Evolutionary conservation across 2,888 invertebrate species (phyloP).

Genomic region (Tetramorium bicarinatum): DNA sequence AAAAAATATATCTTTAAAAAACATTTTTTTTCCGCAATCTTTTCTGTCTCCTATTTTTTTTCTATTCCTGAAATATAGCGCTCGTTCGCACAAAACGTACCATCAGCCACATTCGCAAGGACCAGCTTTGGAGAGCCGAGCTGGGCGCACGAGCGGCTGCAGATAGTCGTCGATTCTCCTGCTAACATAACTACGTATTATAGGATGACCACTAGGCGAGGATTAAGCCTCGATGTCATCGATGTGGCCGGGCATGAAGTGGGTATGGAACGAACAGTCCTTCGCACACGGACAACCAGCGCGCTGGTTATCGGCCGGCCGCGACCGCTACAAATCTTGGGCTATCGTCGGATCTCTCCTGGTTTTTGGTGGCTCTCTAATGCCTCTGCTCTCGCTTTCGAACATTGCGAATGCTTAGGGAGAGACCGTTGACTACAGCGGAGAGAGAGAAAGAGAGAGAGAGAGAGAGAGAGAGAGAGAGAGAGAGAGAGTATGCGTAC

Average conservation of each 20-base stretch:
- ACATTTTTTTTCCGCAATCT: not conserved
- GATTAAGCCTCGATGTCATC: constrained; percentile 77
- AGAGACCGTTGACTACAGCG: not conserved
- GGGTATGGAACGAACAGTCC: constrained; percentile 70
- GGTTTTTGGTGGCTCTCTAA: constrained; percentile 83
- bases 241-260: constrained; percentile 69
- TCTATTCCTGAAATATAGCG: not conserved
- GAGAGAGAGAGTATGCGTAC: not conserved
- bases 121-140: constrained; percentile 4
- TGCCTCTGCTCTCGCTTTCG: constrained; percentile 72
- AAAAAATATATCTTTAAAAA: not conserved
- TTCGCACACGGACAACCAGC: constrained; percentile 67
- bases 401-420: constrained; percentile 38
- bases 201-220: constrained; percentile 59
- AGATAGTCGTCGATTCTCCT: constrained; percentile 53
- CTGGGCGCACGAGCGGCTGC: constrained; percentile 39
- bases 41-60: not conserved
- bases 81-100: not conserved
- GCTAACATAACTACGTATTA: constrained; percentile 60
- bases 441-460: constrained; percentile 17
- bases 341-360: constrained; percentile 82
- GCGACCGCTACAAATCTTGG: constrained; percentile 83
- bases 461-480: not conserved
- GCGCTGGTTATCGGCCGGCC: constrained; percentile 81
- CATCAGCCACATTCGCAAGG: constrained; percentile 24